Conservation (phyloP, 2,888 invertebrate species). For the Syrista parreyssii region DNA sequence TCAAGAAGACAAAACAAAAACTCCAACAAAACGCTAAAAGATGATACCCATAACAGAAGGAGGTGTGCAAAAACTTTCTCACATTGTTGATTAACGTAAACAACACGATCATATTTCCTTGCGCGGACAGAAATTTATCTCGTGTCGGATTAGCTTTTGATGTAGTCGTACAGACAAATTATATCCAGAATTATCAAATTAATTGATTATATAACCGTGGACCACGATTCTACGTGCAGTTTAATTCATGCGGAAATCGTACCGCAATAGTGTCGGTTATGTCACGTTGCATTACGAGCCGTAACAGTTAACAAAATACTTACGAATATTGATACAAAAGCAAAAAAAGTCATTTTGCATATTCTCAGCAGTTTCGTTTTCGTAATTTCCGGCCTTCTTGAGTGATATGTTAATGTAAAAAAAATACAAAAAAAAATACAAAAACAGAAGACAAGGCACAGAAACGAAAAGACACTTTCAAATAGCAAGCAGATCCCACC, state of each 20-base stretch:
- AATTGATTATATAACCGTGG: neutral
- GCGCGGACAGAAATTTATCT: conserved; percentile 30
- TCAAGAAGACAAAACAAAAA: neutral
- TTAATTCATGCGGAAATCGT: neutral
- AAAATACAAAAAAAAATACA: neutral
- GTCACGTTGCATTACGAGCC: neutral
- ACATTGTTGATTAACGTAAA: conserved; percentile 29
- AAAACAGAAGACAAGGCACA: neutral
- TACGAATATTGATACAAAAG: neutral
- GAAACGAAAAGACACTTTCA: neutral
- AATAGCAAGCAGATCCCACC: neutral
- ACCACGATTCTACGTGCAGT: neutral
- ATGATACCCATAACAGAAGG: conserved; percentile 4
- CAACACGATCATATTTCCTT: conserved; percentile 42
- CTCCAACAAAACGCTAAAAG: neutral
- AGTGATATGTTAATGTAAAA: neutral
- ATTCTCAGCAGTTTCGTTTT: neutral
- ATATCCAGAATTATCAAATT: neutral
- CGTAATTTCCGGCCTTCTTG: neutral
- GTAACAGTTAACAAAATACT: neutral
- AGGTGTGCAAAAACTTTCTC: conserved; percentile 29
- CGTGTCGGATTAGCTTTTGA: neutral
- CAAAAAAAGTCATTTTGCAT: neutral
- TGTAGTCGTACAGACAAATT: neutral
- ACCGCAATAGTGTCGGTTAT: neutral